Conservation (phyloP, 2,113 vertebrate genomes). For the Saccopteryx bilineata region DNA sequence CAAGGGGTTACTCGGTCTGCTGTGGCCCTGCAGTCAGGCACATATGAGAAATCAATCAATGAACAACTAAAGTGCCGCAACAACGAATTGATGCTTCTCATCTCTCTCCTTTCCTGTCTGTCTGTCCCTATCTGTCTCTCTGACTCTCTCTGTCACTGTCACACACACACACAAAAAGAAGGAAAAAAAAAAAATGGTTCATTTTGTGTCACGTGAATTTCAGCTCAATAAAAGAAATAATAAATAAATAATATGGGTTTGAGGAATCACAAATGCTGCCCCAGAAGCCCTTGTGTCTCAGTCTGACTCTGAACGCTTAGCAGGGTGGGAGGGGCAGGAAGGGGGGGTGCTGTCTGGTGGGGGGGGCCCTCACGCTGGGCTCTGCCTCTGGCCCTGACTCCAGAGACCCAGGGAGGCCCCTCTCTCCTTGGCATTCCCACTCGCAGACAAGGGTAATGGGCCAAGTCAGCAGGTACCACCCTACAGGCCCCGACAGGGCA, state of each 20-base stretch:
- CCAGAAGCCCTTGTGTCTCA: not conserved
- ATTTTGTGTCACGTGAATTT: not conserved
- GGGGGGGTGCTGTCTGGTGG: accelerated
- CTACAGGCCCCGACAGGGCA: not conserved
- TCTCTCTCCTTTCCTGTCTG: no score
- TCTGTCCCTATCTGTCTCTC: no score
- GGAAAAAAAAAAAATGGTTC: not conserved
- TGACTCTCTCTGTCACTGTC: no score
- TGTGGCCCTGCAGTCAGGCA: no score
- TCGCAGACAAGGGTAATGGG: not conserved
- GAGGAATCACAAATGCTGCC: not conserved
- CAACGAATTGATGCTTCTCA: no score
- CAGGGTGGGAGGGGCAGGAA: not conserved
- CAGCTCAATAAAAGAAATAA: not conserved
- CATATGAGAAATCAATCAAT: no score
- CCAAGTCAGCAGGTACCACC: not conserved
- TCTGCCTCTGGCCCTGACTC: not conserved
- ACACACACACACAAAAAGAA: no score
- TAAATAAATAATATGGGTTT: not conserved
- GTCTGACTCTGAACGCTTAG: not conserved
- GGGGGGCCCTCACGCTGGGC: accelerated
- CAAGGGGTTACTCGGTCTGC: no score
- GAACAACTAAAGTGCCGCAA: no score
- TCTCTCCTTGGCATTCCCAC: not conserved
- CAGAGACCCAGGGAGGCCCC: not conserved